Evolutionary conservation across 2,797 vertebrate species (phyloP).

Genomic region (Capromys pilorides): DNA sequence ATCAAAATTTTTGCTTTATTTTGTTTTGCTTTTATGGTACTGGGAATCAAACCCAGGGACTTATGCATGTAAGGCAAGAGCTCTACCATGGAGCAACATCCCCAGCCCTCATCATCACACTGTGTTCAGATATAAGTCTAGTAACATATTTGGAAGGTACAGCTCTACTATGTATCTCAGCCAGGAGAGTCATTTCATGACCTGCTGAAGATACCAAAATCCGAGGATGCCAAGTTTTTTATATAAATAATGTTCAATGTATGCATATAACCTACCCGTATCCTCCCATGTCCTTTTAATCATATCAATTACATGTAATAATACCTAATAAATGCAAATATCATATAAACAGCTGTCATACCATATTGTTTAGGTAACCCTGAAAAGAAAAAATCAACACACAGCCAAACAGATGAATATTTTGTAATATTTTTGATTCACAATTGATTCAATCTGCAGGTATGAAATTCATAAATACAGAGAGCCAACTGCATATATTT

Average conservation of each 20-base stretch:
- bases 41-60: too few species aligned
- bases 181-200: neutral
- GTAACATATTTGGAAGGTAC: neutral
- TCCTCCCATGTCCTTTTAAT: neutral
- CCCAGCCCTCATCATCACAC: neutral
- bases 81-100: too few species aligned
- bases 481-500: neutral
- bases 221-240: neutral
- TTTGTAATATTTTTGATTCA: neutral
- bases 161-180: neutral
- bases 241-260: too few species aligned
- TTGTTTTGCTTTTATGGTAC: too few species aligned
- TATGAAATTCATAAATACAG: neutral
- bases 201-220: neutral
- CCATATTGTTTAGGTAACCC: neutral
- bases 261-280: neutral
- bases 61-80: too few species aligned
- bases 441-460: neutral
- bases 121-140: neutral
- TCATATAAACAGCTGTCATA: neutral
- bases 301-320: neutral
- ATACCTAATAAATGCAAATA: neutral
- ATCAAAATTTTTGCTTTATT: neutral
- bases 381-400: neutral
- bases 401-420: neutral